Conservation (phyloP, 1,140 invertebrate species). For the Linepithema humile region DNA sequence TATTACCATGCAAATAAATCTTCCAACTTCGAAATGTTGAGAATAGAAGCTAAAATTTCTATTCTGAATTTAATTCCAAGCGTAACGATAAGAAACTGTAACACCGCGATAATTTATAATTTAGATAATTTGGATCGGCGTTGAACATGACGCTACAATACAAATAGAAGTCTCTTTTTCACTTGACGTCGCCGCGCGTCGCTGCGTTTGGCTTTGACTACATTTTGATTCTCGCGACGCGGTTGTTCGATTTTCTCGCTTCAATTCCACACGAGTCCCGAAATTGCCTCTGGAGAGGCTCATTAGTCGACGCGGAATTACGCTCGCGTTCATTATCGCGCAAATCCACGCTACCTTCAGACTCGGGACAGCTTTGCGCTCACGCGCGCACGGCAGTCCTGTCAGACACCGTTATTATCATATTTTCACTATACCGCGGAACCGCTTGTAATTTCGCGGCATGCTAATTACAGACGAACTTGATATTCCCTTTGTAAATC, state of each 20-base stretch:
- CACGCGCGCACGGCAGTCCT: conserved; percentile 26
- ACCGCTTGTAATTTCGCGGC: conserved; percentile 45
- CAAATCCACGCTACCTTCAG: conserved; percentile 30
- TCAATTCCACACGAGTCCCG: conserved; percentile 19
- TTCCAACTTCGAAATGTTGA: neutral
- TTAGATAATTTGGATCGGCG: neutral
- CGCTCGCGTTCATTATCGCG: conserved; percentile 38
- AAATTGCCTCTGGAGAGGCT: conserved; percentile 42
- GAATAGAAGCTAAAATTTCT: neutral
- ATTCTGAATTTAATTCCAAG: neutral
- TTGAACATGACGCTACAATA: neutral
- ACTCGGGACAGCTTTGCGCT: conserved; percentile 15
- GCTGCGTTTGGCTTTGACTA: neutral
- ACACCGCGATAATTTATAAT: neutral
- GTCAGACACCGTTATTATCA: conserved; percentile 50
- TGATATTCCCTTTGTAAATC: conserved; percentile 54
- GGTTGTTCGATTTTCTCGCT: conserved; percentile 2
- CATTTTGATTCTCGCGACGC: neutral
- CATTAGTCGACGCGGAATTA: conserved; percentile 41
- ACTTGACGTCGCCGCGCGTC: neutral
- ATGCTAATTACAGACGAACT: conserved; percentile 38
- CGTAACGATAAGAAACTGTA: neutral
- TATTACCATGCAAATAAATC: neutral
- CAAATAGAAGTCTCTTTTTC: neutral
- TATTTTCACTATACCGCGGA: conserved; percentile 43